These are phyloP conservation scores for Cheiracanthium punctorium DNA, from an alignment of 2,888 invertebrate species.

Conservation along the genomic window DNA sequence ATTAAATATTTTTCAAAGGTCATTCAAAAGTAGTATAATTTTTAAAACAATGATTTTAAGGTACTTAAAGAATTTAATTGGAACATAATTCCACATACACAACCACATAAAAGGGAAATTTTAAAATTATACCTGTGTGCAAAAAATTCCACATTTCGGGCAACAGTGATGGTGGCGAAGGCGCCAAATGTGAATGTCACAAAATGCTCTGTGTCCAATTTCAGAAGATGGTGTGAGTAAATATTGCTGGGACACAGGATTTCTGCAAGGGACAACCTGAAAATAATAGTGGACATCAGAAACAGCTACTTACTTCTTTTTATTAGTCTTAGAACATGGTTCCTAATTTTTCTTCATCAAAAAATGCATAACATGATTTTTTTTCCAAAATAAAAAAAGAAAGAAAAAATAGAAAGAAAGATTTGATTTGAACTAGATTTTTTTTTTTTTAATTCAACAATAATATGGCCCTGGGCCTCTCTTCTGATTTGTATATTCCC, in stretches of 20 bases:
- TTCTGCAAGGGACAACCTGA: slow-evolving; percentile 66
- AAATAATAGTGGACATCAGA: neutral
- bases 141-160: slow-evolving; percentile 91
- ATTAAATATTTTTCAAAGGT: no score
- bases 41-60: no score
- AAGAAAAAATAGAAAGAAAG: no score
- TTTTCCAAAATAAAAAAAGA: no score
- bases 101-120: slow-evolving; percentile 85
- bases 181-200: slow-evolving; percentile 86
- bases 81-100: slow-evolving; percentile 44
- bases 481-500: no score
- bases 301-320: slow-evolving; percentile 33
- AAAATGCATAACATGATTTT: no score
- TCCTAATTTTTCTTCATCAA: slow-evolving; percentile 58
- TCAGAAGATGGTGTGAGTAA: slow-evolving; percentile 75
- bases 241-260: slow-evolving; percentile 44
- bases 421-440: no score
- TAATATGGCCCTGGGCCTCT: no score
- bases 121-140: slow-evolving; percentile 88
- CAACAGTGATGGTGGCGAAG: slow-evolving; percentile 90
- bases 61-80: no score
- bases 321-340: slow-evolving; percentile 64
- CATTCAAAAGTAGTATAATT: no score
- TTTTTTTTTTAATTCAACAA: no score
- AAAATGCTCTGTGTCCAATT: slow-evolving; percentile 87